These are phyloP conservation scores for Cremastobaeus sp. DNA, from an alignment of 2,888 invertebrate genomes.

Conservation along the genomic window DNA sequence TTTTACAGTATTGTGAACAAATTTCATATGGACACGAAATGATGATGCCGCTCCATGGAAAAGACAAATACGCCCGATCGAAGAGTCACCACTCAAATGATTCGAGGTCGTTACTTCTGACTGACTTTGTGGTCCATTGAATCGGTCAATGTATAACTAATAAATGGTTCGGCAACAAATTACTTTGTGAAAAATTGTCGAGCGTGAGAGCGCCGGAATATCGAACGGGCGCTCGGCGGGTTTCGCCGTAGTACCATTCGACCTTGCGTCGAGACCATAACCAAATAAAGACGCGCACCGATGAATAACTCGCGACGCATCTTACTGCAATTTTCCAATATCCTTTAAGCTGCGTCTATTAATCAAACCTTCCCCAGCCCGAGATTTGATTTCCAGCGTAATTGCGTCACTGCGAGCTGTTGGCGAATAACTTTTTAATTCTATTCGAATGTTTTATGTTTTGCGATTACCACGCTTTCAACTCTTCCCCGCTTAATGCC, in stretches of 20 bases:
- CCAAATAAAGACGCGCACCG: slow-evolving; percentile 27
- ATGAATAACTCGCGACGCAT: slow-evolving; percentile 48
- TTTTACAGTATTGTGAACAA: slow-evolving; percentile 31
- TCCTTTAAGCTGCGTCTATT: slow-evolving; percentile 39
- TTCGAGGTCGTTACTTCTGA: slow-evolving; percentile 1
- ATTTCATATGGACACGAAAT: slow-evolving; percentile 30
- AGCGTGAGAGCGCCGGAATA: neutral
- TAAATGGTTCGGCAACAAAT: neutral
- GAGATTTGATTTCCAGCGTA: slow-evolving; percentile 36
- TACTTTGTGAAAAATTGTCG: neutral
- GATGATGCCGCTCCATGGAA: slow-evolving; percentile 4
- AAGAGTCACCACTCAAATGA: neutral
- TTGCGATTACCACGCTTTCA: slow-evolving; percentile 1
- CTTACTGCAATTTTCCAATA: slow-evolving; percentile 43
- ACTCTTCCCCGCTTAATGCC: neutral
- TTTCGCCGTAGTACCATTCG: neutral
- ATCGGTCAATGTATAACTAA: neutral
- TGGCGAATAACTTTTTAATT: slow-evolving; percentile 6
- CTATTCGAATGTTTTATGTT: slow-evolving; percentile 17
- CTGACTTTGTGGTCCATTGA: neutral
- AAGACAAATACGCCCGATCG: slow-evolving; percentile 11
- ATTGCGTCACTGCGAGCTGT: slow-evolving; percentile 6
- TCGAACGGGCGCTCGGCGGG: neutral
- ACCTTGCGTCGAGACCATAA: slow-evolving; percentile 9
- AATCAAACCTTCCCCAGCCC: slow-evolving; percentile 27